A percentile compares a stretch with the other conserved stretches of the same genome.
Conservation (phyloP, 2,888 invertebrate species). For the Bibio marci region DNA sequence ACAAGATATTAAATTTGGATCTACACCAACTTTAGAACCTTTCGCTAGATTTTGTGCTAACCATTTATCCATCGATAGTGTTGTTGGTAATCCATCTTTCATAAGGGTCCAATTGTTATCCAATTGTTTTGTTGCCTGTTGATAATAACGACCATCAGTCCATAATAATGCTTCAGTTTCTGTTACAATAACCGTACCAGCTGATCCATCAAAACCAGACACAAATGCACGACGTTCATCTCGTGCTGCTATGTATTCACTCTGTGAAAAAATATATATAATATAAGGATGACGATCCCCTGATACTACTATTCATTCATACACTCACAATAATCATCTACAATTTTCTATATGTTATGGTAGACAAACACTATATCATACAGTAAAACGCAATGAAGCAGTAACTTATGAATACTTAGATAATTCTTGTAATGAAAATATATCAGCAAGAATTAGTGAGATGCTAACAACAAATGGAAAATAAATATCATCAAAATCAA, state of each 20-base stretch:
- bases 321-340: too few species aligned
- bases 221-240: constrained; percentile 70
- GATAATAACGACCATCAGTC: constrained; percentile 89
- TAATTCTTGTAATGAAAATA: too few species aligned
- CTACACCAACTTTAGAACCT: constrained; percentile 57
- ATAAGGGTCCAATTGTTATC: constrained; percentile 75
- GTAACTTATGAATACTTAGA: too few species aligned
- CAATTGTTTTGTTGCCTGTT: constrained; percentile 67
- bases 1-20: constrained; percentile 49
- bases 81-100: constrained; percentile 48
- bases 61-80: constrained; percentile 55
- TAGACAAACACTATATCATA: neutral
- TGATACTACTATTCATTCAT: too few species aligned
- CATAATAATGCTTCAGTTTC: constrained; percentile 54
- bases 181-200: constrained; percentile 71
- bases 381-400: neutral
- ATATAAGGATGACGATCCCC: too few species aligned
- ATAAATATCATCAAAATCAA: too few species aligned
- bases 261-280: too few species aligned
- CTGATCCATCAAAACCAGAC: constrained; percentile 79
- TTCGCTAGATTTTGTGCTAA: constrained; percentile 40
- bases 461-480: too few species aligned
- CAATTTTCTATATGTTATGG: neutral
- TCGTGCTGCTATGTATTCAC: constrained; percentile 70
- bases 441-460: too few species aligned